Conservation (phyloP, 2,888 invertebrate species). For the Ectemnius continuus region DNA sequence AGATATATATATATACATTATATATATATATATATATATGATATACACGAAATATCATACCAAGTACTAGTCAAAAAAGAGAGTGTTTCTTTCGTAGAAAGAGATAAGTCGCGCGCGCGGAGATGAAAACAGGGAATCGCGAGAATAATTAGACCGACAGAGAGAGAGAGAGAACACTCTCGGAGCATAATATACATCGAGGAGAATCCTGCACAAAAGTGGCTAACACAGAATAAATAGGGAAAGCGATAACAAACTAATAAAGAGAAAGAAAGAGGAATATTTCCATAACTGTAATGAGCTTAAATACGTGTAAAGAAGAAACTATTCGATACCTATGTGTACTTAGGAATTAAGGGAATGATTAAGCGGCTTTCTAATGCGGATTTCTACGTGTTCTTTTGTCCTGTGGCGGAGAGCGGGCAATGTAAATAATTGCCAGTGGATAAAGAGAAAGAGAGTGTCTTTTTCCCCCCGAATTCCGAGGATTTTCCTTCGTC, state of each 20-base stretch:
- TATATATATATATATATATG: too few relatives aligned
- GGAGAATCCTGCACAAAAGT: constrained; percentile 36
- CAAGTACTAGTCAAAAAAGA: constrained; percentile 71
- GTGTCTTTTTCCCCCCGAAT: constrained; percentile 33
- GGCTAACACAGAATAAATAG: too few relatives aligned
- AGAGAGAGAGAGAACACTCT: constrained; percentile 72
- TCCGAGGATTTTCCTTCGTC: too few relatives aligned
- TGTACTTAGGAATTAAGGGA: constrained; percentile 73
- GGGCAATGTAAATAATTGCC: too few relatives aligned
- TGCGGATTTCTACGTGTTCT: constrained; percentile 55
- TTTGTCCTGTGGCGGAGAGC: constrained; percentile 19
- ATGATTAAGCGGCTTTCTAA: constrained; percentile 63
- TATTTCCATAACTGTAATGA: constrained; percentile 76
- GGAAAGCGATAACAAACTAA: constrained; percentile 41
- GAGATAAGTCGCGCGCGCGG: constrained; percentile 63
- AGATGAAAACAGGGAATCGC: too few relatives aligned
- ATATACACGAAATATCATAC: constrained; percentile 10
- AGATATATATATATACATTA: constrained; percentile 20
- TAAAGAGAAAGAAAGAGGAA: constrained; percentile 18
- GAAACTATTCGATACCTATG: constrained; percentile 72
- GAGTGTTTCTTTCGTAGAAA: constrained; percentile 48
- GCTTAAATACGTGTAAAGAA: constrained; percentile 75
- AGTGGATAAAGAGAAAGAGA: background rate
- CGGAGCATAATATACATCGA: constrained; percentile 62
- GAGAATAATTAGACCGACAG: too few relatives aligned